A percentile compares a stretch with the other conserved stretches of the same genome.
Conservation (phyloP, 2,797 vertebrate genomes). For the Valencia hispanica region DNA sequence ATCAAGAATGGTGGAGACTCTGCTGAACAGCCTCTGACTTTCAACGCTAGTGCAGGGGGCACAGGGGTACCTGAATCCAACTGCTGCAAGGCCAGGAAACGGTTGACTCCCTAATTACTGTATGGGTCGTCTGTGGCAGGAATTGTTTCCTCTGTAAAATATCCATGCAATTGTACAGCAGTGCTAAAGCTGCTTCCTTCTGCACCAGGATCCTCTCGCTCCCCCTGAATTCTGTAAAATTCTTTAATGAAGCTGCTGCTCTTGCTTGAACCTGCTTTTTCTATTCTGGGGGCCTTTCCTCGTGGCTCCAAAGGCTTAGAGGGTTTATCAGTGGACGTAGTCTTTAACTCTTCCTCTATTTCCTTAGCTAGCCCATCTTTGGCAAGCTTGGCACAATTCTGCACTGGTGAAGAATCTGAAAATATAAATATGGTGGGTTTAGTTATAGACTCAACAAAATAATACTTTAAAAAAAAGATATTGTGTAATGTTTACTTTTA, state of each 20-base stretch:
- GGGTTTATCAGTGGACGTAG: background rate
- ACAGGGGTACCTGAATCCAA: no score
- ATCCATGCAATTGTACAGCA: background rate
- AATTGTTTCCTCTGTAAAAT: constrained; percentile 6
- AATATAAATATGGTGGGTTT: background rate
- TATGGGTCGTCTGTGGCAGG: background rate
- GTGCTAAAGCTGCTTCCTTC: background rate
- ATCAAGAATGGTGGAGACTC: no score
- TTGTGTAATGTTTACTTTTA: no score
- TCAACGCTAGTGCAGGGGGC: no score
- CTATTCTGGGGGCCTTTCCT: no score
- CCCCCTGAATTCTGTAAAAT: background rate
- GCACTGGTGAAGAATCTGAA: background rate
- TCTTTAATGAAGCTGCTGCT: background rate
- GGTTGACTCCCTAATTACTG: no score
- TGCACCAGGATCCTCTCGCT: background rate
- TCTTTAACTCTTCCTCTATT: no score
- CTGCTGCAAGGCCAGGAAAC: no score
- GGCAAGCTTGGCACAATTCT: background rate
- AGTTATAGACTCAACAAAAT: background rate
- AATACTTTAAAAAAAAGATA: no score
- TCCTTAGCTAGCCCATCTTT: background rate
- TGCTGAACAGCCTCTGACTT: no score
- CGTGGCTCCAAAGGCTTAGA: background rate
- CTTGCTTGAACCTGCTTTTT: background rate